Evolutionary conservation across 2,797 vertebrate genomes (phyloP).

Genomic region (Odontamblyopus rebecca): DNA sequence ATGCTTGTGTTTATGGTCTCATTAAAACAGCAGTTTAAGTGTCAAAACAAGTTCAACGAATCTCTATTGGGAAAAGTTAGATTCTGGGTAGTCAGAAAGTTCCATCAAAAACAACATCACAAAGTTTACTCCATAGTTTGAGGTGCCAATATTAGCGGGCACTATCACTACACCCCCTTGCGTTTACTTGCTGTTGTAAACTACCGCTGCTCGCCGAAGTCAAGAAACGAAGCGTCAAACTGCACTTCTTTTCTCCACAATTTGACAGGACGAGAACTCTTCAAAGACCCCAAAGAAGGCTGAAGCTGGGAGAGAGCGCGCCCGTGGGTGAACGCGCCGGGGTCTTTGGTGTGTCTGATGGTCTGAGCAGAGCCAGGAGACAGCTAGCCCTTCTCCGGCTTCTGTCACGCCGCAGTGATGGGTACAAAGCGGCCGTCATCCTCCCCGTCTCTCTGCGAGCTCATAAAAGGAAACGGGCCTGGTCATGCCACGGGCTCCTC

Average conservation of each 20-base stretch:
- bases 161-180: background rate
- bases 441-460: constrained; percentile 73
- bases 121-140: background rate
- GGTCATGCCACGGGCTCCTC: constrained; percentile 64
- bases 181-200: constrained; percentile 3
- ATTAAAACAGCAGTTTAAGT: background rate
- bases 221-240: constrained; percentile 25
- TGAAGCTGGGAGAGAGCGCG: constrained; percentile 59
- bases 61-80: background rate
- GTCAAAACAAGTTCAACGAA: background rate
- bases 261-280: constrained; percentile 60
- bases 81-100: background rate
- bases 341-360: constrained; percentile 47
- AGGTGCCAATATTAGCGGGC: constrained; percentile 5
- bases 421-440: constrained; percentile 71
- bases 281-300: constrained; percentile 58
- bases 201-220: background rate
- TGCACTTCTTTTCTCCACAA: constrained; percentile 36
- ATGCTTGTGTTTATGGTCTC: too few relatives aligned
- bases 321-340: constrained; percentile 64
- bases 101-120: too few relatives aligned
- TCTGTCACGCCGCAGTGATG: constrained; percentile 66
- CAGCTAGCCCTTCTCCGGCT: constrained; percentile 52
- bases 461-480: constrained; percentile 81
- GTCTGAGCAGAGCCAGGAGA: constrained; percentile 67